Evolutionary conservation across 2,888 invertebrate species (phyloP).

Genomic region (Bugulina stolonifera): DNA sequence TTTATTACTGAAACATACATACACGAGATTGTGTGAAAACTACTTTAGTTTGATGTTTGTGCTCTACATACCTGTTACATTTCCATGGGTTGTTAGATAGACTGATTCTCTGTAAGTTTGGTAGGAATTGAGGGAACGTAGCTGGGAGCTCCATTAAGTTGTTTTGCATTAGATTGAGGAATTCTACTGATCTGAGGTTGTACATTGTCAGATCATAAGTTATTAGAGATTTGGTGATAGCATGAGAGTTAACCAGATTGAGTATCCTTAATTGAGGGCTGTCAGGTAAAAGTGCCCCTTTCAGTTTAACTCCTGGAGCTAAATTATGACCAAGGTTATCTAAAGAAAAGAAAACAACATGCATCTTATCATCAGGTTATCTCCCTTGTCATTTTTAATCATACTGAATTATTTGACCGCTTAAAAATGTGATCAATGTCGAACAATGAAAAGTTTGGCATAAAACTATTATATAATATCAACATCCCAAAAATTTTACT

Average conservation of each 20-base stretch:
- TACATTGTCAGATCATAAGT: slow-evolving; percentile 15
- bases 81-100: slow-evolving; percentile 23
- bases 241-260: background rate
- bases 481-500: no score
- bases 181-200: slow-evolving; percentile 15
- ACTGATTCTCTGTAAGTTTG: slow-evolving; percentile 2
- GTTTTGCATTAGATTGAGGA: slow-evolving; percentile 24
- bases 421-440: background rate
- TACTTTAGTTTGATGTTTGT: no score
- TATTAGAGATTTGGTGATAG: slow-evolving; percentile 11
- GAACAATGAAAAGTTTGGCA: no score
- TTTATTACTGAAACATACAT: no score
- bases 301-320: background rate
- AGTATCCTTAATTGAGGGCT: slow-evolving; percentile 15
- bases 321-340: background rate
- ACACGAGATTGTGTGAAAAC: no score
- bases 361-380: no score
- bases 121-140: slow-evolving; percentile 23
- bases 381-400: no score
- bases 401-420: background rate
- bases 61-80: slow-evolving; percentile 5
- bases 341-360: no score
- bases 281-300: slow-evolving; percentile 22
- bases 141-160: background rate
- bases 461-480: no score